phyloP scores from a whole-genome alignment of 2,113 vertebrate species.

The Pterocles orientalis region DNA sequence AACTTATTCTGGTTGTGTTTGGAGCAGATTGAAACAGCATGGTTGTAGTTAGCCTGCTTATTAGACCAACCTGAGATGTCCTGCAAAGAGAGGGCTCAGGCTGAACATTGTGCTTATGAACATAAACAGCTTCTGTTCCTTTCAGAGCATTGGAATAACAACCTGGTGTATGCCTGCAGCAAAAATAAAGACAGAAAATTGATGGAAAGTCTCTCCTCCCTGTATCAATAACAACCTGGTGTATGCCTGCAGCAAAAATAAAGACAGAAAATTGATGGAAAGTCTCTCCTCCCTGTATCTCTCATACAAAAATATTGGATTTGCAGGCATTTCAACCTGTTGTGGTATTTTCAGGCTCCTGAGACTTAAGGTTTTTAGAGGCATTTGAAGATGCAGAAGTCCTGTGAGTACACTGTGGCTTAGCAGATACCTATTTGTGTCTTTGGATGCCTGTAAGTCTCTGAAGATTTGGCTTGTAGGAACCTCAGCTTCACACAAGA shows the following conservation, averaged over 20 bases:
- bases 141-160: too few species aligned
- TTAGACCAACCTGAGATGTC: background rate
- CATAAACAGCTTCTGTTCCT: background rate
- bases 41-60: background rate
- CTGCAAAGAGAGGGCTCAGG: background rate
- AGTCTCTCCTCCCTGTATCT: background rate
- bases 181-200: background rate
- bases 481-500: background rate
- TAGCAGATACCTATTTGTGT: background rate
- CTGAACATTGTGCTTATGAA: background rate
- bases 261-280: background rate
- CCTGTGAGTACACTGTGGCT: background rate
- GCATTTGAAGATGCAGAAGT: background rate
- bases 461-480: background rate
- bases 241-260: background rate
- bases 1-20: background rate
- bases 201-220: background rate
- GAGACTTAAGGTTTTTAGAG: background rate
- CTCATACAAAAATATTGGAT: background rate
- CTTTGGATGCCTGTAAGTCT: background rate
- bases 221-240: background rate
- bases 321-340: background rate
- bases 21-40: background rate
- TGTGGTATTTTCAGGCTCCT: background rate
- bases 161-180: background rate